Conservation (phyloP, 2,888 invertebrate species). For the Chymomyza procnemis region DNA sequence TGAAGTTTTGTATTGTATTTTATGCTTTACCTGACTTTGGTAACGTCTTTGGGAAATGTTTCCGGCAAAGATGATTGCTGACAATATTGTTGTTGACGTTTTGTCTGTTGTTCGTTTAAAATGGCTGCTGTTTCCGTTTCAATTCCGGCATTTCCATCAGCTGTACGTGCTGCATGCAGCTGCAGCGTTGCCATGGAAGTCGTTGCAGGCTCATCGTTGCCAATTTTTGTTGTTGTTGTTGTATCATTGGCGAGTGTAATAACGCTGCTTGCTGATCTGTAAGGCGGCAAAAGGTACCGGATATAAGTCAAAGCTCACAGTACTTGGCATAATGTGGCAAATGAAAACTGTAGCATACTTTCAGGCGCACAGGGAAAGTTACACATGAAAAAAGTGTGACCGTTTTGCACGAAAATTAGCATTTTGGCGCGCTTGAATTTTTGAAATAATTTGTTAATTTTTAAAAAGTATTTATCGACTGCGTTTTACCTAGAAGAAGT, state of each 20-base stretch:
- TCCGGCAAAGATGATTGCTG: conserved; percentile 47
- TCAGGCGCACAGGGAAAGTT: conserved; percentile 22
- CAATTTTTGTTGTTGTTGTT: too few relatives aligned
- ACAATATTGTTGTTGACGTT: conserved; percentile 29
- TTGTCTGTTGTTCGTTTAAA: conserved; percentile 20
- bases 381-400: too few relatives aligned
- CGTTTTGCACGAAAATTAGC: too few relatives aligned
- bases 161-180: conserved; percentile 64
- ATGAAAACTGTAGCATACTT: conserved; percentile 42
- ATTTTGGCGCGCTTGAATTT: too few relatives aligned
- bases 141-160: conserved; percentile 39
- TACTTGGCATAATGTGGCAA: too few relatives aligned
- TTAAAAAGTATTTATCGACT: too few relatives aligned
- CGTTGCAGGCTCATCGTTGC: conserved; percentile 49
- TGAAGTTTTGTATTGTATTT: neutral
- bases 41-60: conserved; percentile 28
- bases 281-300: conserved; percentile 28
- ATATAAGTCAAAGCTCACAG: neutral
- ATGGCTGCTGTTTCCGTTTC: conserved; percentile 20
- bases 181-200: conserved; percentile 77
- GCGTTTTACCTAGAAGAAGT: too few relatives aligned
- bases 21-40: conserved; percentile 11
- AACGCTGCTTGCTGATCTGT: conserved; percentile 76
- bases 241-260: conserved; percentile 47
- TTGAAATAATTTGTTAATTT: too few relatives aligned